Conservation (phyloP, 2,113 vertebrate genomes). For the Erpornis zantholeuca region DNA sequence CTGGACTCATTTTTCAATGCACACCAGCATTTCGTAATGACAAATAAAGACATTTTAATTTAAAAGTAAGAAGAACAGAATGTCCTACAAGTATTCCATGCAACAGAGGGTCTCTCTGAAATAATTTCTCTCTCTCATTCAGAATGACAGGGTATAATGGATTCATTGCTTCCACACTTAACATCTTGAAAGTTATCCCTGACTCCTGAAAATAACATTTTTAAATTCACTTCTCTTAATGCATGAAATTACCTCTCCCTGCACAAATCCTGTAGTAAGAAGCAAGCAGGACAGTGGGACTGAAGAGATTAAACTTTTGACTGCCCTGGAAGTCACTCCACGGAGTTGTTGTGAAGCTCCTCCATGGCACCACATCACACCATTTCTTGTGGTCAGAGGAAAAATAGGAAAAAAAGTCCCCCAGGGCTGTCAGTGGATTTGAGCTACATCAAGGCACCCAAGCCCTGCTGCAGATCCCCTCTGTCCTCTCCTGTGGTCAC, state of each 20-base stretch:
- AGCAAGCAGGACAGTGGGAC: neutral
- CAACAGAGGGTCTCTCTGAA: neutral
- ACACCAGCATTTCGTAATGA: neutral
- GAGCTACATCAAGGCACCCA: neutral
- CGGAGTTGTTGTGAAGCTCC: neutral
- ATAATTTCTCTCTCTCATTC: neutral
- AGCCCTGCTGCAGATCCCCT: neutral
- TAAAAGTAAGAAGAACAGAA: neutral
- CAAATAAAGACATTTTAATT: slow-evolving; percentile 26
- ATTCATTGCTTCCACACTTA: neutral
- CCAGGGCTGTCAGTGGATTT: neutral
- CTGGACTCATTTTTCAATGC: neutral
- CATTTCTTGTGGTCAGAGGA: neutral
- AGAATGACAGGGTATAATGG: neutral
- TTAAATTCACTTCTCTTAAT: neutral
- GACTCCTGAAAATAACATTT: slow-evolving; percentile 18
- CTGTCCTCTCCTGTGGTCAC: neutral
- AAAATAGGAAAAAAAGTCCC: neutral
- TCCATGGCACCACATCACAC: neutral
- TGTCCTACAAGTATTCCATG: neutral
- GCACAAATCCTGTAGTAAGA: neutral
- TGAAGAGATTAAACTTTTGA: neutral
- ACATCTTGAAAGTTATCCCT: neutral
- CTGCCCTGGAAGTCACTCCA: neutral
- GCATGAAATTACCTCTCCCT: neutral